Evolutionary conservation across 2,797 vertebrate genomes (phyloP).

Genomic region (Rhinatrema bivittatum): DNA sequence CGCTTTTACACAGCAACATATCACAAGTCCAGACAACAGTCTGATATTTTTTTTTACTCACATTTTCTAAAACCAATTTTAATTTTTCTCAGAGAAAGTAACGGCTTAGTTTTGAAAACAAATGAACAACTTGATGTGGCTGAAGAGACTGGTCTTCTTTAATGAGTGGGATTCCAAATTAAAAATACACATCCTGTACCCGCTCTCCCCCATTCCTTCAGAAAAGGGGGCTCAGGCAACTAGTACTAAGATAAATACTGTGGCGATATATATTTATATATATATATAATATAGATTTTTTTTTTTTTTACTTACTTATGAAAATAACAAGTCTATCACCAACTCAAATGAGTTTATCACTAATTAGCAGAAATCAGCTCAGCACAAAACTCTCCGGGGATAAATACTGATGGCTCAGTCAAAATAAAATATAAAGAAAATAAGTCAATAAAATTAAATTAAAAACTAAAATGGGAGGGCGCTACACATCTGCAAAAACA

Average conservation of each 20-base stretch:
- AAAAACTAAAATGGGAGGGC: constrained; percentile 46
- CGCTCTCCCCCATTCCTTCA: constrained; percentile 26
- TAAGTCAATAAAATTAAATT: constrained; percentile 19
- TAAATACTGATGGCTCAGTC: constrained; percentile 59
- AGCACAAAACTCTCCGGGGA: constrained; percentile 62
- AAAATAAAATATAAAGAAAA: constrained; percentile 46
- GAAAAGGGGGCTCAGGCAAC: constrained; percentile 40
- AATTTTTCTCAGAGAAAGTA: no score
- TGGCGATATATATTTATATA: constrained; percentile 10
- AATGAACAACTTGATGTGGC: constrained; percentile 29
- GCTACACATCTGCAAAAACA: constrained; percentile 50
- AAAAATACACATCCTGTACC: constrained; percentile 39
- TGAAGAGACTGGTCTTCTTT: constrained; percentile 49
- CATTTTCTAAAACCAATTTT: no score
- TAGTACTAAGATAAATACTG: constrained; percentile 48
- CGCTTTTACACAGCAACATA: no score
- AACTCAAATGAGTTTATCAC: constrained; percentile 51
- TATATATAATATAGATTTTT: constrained; percentile 23
- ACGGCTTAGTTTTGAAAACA: constrained; percentile 33
- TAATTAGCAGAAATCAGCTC: constrained; percentile 63
- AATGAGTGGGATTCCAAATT: constrained; percentile 51
- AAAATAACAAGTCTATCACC: constrained; percentile 57
- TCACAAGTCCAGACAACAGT: no score
- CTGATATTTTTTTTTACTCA: no score
- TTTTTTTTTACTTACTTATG: constrained; percentile 39